Base-by-base conservation (phyloP, 2,888 invertebrate genomes). In the Malthinus flaveolus region DNA sequence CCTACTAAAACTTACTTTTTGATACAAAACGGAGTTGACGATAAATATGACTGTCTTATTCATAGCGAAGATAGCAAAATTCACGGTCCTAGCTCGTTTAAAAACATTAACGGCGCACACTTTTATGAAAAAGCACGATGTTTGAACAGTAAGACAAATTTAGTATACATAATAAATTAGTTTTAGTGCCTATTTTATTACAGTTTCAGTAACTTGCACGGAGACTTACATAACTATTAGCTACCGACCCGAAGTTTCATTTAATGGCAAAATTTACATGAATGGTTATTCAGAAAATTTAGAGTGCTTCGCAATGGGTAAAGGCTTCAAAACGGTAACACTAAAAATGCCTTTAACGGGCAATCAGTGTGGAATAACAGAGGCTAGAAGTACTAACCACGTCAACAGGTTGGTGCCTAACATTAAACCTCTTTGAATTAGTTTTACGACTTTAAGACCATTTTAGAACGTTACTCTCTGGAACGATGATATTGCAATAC, bases 51-150 rank as follows among this genome's bases (percentile, higher is more conserved):
- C 59, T 93, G 92, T 70, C 83, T 87, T 62, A 79, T 94, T 45
- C 92, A 93, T 78, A 89, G 91, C 59, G 92, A 93, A 77, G 92
- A 93, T 74, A 87, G 89, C 50, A 85, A 89, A 66, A 86, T 90
- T n/a, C 83, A 88, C 46, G 91, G 93, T 55, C 90, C 91, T 1
- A 87, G 87, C 78, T 81, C 88, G 47, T 76, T 93, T 57, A 77
- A 84, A 32, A 75, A 82, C 34, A 80, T 81, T 31, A 75, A 82
- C 0, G 82, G 83, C 32, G 87, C 87, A 7, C 82, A 85, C 35
- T 94, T 93, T 75, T 90, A 88, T 72, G 87, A 94, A 67, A 85
- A 90, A 66, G 91, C 92, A 45, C 87, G 88, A 61, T 95, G 94
- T 73, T 83, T 94, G 32, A 91, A 94, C 75, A 86, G 94, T 94